Base-by-base conservation (phyloP, 2,888 invertebrate species). In the Copidosoma aretas region DNA sequence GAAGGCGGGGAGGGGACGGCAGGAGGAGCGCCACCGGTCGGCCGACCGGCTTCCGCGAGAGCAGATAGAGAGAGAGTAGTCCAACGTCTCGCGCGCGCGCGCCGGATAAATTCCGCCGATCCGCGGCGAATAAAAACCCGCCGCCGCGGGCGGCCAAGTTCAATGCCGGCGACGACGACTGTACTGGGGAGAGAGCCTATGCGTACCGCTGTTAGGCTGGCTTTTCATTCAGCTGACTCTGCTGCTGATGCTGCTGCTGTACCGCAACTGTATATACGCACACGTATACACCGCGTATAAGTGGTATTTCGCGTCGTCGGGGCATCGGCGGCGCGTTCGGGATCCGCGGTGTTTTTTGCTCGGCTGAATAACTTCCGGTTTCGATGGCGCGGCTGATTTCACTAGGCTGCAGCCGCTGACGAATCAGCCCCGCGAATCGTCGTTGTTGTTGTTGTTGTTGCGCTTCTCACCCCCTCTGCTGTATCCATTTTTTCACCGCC, bases 141-240 rank as follows among this genome's bases (percentile, higher is more conserved):
- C 62, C n/a, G 43, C 76, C 76, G 76, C 75, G 69, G 66, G 71
- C 67, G 73, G 77, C 75, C 78, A 79, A 78, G 78, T 79, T 79
- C 78, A 78, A 77, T 78, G 77, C 74, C 76, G 32, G 43, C 43
- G 43, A 17, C 43, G 41, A 41, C 41, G 41, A 41, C 10, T 10
- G 41, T 14, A 3, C 14, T 3, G 17, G 43, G 17, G 43, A 41
- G 41, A 41, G 41, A 41, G 41, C 8, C 10, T 10, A 14, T 10
- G 41, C 41, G 17, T 15, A 64, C 61, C 68, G 67, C 62, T 67
- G n/a, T n/a, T n/a, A n/a, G 51, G 22, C 49, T 51, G 57, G 69
- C 43, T 39, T n/a, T n/a, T 61, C 65, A 66, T 63, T 70, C 70
- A 60, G 58, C 52, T 24, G 22, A 25, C 43, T 19, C 17, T 52